phyloP scores from a whole-genome alignment of 2,113 vertebrate genomes.

The Pterocles burchelli region DNA sequence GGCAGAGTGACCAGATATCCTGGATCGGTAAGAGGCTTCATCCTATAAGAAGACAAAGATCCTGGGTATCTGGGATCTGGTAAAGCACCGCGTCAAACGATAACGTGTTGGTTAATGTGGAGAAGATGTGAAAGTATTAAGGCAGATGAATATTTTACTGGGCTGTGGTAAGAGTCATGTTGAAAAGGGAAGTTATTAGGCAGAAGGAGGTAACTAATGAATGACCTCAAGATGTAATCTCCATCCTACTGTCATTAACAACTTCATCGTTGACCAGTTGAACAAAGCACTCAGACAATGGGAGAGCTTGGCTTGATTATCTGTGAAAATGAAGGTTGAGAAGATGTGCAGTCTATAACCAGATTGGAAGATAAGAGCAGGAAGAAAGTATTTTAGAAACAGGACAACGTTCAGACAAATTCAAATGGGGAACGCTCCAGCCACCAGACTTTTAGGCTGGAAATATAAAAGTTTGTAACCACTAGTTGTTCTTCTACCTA shows the following conservation, averaged over 20 bases:
- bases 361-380: background rate
- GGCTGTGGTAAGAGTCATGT: too few relatives aligned
- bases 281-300: background rate
- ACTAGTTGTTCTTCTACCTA: background rate
- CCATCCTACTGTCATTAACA: background rate
- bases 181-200: background rate
- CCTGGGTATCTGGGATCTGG: background rate
- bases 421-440: background rate
- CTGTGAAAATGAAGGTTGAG: background rate
- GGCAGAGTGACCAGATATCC: background rate
- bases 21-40: background rate
- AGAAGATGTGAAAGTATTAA: background rate
- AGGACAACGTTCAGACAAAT: background rate
- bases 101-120: background rate
- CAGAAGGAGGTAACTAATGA: background rate
- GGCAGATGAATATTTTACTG: background rate
- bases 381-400: background rate
- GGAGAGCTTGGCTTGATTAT: background rate
- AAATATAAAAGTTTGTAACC: background rate
- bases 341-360: background rate
- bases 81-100: background rate
- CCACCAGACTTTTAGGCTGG: background rate
- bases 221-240: background rate
- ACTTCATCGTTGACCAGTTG: rapidly evolving
- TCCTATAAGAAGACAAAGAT: background rate